Conservation (phyloP, 2,797 vertebrate species). For the Betta splendens region DNA sequence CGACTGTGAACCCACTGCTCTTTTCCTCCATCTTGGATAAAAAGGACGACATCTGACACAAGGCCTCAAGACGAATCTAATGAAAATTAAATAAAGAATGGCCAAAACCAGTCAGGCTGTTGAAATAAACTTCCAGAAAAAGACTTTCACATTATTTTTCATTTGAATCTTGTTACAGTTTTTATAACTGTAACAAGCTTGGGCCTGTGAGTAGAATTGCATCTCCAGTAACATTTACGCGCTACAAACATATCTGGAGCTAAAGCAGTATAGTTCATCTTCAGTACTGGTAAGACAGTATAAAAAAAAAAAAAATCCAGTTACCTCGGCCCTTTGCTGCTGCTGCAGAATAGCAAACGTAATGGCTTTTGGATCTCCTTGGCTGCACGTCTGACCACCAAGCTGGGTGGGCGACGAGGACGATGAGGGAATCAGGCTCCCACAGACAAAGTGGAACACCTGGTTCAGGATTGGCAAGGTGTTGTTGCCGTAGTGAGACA, state of each 20-base stretch:
- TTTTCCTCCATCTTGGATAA: constrained; percentile 85
- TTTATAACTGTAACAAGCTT: background rate
- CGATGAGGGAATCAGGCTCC: constrained; percentile 61
- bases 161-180: background rate
- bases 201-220: background rate
- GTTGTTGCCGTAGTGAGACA: constrained; percentile 58
- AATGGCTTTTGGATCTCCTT: constrained; percentile 81
- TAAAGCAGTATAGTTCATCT: background rate
- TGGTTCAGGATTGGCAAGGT: constrained; percentile 79
- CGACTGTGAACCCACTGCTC: constrained; percentile 52
- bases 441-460: constrained; percentile 82
- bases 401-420: constrained; percentile 44
- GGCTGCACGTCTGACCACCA: constrained; percentile 64
- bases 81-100: background rate
- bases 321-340: constrained; percentile 84
- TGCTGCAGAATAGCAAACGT: constrained; percentile 83
- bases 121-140: background rate
- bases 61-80: constrained; percentile 83
- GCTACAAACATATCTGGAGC: constrained; percentile 4
- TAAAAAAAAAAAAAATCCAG: background rate
- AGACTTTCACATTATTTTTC: background rate
- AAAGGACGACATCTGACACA: constrained; percentile 85
- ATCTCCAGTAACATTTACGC: background rate
- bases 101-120: constrained; percentile 1
- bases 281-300: background rate